These are phyloP conservation scores for Pentalonia nigronervosa DNA, from an alignment of 1,140 invertebrate genomes.

Conservation along the genomic window DNA sequence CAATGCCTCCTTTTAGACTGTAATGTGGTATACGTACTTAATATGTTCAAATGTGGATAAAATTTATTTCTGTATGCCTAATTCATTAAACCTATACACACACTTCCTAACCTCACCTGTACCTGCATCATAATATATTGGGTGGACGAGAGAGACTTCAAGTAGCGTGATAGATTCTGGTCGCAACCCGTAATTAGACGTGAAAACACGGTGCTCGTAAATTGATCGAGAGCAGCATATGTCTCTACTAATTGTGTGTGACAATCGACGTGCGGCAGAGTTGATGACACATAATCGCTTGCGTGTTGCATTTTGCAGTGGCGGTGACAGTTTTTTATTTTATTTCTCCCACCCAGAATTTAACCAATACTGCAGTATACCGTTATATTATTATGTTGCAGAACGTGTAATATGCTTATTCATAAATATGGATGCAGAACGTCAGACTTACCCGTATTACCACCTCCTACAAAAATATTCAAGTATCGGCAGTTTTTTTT, in stretches of 20 bases:
- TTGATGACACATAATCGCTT: background rate
- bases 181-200: constrained; percentile 24
- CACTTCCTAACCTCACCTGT: too few species aligned
- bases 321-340: background rate
- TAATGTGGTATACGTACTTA: background rate
- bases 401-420: background rate
- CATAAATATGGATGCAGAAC: background rate
- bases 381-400: background rate
- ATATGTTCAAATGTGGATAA: background rate
- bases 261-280: background rate
- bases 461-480: too few species aligned
- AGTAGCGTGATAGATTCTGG: background rate
- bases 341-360: background rate
- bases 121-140: background rate
- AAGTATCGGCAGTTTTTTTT: too few species aligned
- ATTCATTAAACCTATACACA: background rate
- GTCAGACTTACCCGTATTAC: background rate
- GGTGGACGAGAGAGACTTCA: background rate
- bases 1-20: background rate
- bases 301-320: background rate
- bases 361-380: background rate
- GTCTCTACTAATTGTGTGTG: constrained; percentile 19
- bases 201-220: constrained; percentile 42
- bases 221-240: background rate
- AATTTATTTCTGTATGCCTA: background rate